Conservation (phyloP, 2,888 invertebrate genomes). For the Labia minor region DNA sequence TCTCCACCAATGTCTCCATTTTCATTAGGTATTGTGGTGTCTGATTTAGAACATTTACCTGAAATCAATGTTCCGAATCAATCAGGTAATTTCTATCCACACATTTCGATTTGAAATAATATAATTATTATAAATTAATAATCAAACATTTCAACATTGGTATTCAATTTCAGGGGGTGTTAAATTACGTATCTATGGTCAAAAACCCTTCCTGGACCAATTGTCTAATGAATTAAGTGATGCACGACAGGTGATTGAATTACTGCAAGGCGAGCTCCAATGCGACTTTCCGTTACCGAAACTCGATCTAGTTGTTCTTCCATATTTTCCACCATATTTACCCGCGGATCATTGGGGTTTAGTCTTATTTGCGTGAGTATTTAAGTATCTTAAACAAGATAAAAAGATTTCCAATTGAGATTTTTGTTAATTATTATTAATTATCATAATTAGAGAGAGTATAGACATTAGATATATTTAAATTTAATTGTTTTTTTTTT, state of each 20-base stretch:
- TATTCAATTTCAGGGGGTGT: conserved; percentile 28
- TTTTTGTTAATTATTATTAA: too few species aligned
- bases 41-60: conserved; percentile 41
- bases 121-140: conserved; percentile 8
- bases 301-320: conserved; percentile 62
- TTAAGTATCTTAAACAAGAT: neutral
- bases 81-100: neutral
- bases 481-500: too few species aligned
- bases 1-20: conserved; percentile 69
- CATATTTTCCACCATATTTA: conserved; percentile 56
- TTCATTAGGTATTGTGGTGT: conserved; percentile 60
- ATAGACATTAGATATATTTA: too few species aligned
- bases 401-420: too few species aligned
- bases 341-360: conserved; percentile 73
- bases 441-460: too few species aligned
- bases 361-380: conserved; percentile 59
- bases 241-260: conserved; percentile 45
- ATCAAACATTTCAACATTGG: too few species aligned
- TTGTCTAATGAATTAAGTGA: conserved; percentile 44
- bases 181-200: conserved; percentile 48
- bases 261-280: conserved; percentile 52
- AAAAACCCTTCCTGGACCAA: conserved; percentile 46
- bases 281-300: conserved; percentile 54
- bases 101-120: neutral
- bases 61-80: conserved; percentile 19